These are phyloP conservation scores for Saccostrea echinata DNA, from an alignment of 1,140 invertebrate genomes.

Conservation along the genomic window DNA sequence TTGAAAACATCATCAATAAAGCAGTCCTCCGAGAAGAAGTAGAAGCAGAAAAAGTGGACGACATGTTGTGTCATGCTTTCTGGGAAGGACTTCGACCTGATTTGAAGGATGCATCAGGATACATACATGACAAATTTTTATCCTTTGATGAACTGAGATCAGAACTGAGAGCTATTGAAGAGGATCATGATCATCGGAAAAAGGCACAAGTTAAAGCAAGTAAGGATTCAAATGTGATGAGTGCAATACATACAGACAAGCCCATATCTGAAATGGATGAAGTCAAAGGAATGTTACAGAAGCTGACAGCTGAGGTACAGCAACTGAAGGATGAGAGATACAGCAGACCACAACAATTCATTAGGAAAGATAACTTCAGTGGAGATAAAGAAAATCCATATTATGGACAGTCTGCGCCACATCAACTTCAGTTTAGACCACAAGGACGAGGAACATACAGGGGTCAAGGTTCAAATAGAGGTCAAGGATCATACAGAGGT, in stretches of 20 bases:
- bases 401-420: not conserved
- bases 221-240: not conserved
- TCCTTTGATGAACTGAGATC: no score
- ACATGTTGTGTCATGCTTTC: no score
- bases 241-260: not conserved
- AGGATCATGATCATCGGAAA: not conserved
- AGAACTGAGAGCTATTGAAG: no score
- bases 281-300: not conserved
- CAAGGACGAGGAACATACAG: not conserved
- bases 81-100: no score
- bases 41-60: no score
- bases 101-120: no score
- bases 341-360: not conserved
- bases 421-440: not conserved
- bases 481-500: constrained; percentile 5
- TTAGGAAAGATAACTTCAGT: not conserved
- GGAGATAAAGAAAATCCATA: not conserved
- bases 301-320: not conserved
- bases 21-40: no score
- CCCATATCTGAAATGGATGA: not conserved
- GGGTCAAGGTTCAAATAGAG: not conserved
- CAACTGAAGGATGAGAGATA: not conserved
- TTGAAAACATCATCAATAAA: no score
- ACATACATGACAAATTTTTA: no score
- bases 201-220: no score